phyloP scores from a whole-genome alignment of 2,797 vertebrate species.

The Enteromius treurensis region DNA sequence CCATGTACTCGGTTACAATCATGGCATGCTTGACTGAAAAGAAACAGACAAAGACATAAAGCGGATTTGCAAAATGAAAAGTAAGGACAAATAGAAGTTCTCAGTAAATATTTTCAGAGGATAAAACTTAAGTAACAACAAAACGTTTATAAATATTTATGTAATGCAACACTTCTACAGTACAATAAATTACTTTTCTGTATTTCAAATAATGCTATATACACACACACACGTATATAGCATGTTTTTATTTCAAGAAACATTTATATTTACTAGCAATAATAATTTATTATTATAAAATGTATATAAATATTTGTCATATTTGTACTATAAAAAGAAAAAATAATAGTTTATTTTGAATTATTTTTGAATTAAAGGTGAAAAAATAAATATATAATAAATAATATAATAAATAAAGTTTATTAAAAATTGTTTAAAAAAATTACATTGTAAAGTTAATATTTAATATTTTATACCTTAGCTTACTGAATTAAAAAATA shows the following conservation, averaged over 20 bases:
- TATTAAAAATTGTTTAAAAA: too few species aligned
- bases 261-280: background rate
- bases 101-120: background rate
- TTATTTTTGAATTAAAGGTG: background rate
- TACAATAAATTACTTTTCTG: background rate
- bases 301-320: background rate
- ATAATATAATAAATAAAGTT: background rate
- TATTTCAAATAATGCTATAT: background rate
- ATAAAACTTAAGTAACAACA: too few species aligned
- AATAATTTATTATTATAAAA: background rate
- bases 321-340: background rate
- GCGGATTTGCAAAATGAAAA: background rate
- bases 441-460: background rate
- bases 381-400: background rate
- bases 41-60: conserved; percentile 31
- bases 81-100: background rate
- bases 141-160: background rate
- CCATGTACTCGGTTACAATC: conserved; percentile 98
- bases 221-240: background rate
- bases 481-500: background rate
- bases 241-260: background rate
- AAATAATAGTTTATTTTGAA: background rate
- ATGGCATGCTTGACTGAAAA: conserved; percentile 92
- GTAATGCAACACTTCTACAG: background rate
- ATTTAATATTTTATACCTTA: background rate